A percentile compares a stretch with the other conserved stretches of the same genome.
Evolutionary conservation across 2,888 invertebrate species (phyloP).

Genomic region (Clunio marinus): DNA sequence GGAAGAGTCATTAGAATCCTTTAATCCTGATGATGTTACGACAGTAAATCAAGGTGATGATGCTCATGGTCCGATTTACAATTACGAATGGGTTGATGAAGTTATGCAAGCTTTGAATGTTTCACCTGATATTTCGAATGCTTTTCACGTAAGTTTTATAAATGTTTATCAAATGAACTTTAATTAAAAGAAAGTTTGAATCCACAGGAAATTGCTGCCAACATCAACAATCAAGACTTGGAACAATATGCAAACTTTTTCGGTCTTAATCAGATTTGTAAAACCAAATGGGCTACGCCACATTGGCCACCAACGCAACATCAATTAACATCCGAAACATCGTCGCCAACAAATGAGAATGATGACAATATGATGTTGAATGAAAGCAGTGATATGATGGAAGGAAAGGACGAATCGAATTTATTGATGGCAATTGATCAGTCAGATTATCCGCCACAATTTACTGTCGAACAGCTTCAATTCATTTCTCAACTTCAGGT

Average conservation of each 20-base stretch:
- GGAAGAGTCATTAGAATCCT: slow-evolving; percentile 47
- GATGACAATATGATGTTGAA: slow-evolving; percentile 26
- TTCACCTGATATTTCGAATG: slow-evolving; percentile 45
- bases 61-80: slow-evolving; percentile 46
- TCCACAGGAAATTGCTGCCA: slow-evolving; percentile 49
- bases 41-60: slow-evolving; percentile 42
- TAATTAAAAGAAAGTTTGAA: too few relatives aligned
- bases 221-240: slow-evolving; percentile 50
- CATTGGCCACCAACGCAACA: slow-evolving; percentile 45
- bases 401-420: slow-evolving; percentile 18
- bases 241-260: slow-evolving; percentile 45
- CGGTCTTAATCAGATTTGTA: slow-evolving; percentile 51
- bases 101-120: slow-evolving; percentile 50
- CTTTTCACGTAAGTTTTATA: slow-evolving; percentile 46
- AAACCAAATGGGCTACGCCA: slow-evolving; percentile 48
- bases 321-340: slow-evolving; percentile 1
- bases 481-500: slow-evolving; percentile 51
- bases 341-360: slow-evolving; percentile 31
- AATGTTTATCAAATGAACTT: too few relatives aligned
- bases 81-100: slow-evolving; percentile 45
- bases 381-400: neutral
- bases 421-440: slow-evolving; percentile 35
- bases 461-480: slow-evolving; percentile 51
- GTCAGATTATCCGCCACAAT: slow-evolving; percentile 43
- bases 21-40: slow-evolving; percentile 44